phyloP scores from a whole-genome alignment of 2,797 vertebrate species.

The Sebastes glaucus region DNA sequence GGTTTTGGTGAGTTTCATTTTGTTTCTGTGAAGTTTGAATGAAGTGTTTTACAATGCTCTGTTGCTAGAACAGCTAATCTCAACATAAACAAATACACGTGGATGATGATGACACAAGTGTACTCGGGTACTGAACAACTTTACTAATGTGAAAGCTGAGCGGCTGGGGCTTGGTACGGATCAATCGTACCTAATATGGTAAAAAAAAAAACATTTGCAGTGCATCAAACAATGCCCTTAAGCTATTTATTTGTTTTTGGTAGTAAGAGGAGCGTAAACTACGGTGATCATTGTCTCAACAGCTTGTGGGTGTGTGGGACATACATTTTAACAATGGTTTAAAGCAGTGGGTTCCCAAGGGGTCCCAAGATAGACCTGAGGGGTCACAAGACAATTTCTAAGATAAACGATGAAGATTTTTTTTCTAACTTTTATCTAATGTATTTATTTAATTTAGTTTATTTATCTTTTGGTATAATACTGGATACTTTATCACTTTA shows the following conservation, averaged over 20 bases:
- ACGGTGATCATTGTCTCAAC: background rate
- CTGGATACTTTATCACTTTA: too few species aligned
- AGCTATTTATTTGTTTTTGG: background rate
- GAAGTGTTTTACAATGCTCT: too few species aligned
- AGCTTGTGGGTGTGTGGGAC: background rate
- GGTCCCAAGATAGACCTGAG: background rate
- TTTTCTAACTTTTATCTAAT: background rate
- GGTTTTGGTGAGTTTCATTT: too few species aligned
- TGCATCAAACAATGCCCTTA: background rate
- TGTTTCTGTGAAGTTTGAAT: too few species aligned
- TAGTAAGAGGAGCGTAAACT: background rate
- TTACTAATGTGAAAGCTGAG: too few species aligned
- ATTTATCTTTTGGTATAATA: too few species aligned
- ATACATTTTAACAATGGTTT: background rate
- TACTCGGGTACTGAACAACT: too few species aligned
- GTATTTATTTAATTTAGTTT: background rate
- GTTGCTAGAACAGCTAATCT: too few species aligned
- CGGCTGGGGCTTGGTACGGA: too few species aligned
- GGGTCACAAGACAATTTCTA: background rate
- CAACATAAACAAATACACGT: too few species aligned
- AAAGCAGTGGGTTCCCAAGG: background rate
- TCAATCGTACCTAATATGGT: too few species aligned
- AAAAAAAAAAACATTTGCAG: background rate
- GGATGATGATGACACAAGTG: too few species aligned
- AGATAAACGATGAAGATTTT: background rate